Conservation (phyloP, 1,140 invertebrate genomes). For the Adoxophyes honmai region DNA sequence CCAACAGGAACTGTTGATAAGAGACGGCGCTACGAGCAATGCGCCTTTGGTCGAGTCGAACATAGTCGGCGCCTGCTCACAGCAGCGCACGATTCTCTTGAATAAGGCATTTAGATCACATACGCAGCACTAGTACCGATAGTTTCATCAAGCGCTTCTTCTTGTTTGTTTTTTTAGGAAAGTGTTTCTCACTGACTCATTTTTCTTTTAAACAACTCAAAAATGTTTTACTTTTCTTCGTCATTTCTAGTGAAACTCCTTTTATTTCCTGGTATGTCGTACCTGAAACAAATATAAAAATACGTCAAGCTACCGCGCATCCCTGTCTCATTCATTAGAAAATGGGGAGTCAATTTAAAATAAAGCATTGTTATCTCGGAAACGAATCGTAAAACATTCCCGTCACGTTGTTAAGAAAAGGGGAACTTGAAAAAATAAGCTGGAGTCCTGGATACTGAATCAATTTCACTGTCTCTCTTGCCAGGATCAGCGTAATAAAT, state of each 20-base stretch:
- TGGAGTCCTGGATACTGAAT: conserved; percentile 30
- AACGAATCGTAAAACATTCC: conserved; percentile 32
- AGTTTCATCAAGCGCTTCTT: conserved; percentile 3
- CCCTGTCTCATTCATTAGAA: background rate
- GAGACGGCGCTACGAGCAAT: conserved; percentile 84
- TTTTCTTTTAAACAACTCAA: background rate
- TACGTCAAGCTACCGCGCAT: conserved; percentile 25
- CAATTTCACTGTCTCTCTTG: conserved; percentile 35
- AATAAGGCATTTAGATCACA: conserved; percentile 71
- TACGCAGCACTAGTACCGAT: conserved; percentile 20
- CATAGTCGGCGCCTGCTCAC: conserved; percentile 71
- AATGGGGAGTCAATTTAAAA: conserved; percentile 2
- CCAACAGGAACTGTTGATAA: conserved; percentile 89
- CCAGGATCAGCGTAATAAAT: conserved; percentile 35
- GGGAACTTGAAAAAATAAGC: conserved; percentile 23
- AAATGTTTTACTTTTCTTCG: no score
- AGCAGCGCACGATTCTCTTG: conserved; percentile 60
- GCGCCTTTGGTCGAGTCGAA: conserved; percentile 78
- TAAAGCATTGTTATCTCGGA: background rate
- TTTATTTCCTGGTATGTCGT: background rate
- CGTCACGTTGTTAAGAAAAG: conserved; percentile 24
- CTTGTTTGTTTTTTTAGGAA: background rate
- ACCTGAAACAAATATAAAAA: conserved; percentile 19
- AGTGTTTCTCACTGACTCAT: background rate
- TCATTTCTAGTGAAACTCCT: background rate